Percentiles rank a stretch among this genome's conserved stretches.
Conservation (phyloP, 2,113 vertebrate species). For the Myotis yumanensis region DNA sequence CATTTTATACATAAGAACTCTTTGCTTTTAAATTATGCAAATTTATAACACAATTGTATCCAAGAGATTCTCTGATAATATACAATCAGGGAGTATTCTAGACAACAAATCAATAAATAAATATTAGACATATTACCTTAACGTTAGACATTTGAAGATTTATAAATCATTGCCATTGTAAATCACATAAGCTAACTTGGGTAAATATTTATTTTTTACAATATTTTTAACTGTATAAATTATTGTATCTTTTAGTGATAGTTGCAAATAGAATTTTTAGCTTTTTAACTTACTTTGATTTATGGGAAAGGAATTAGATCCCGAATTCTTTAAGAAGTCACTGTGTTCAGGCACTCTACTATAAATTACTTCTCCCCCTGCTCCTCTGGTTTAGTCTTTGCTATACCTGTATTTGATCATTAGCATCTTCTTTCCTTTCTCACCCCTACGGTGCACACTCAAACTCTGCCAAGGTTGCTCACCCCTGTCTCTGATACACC, state of each 20-base stretch:
- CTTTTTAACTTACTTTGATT: neutral
- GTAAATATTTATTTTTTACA: constrained; percentile 9
- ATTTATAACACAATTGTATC: neutral
- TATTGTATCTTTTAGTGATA: neutral
- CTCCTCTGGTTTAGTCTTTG: neutral
- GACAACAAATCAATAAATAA: constrained; percentile 2
- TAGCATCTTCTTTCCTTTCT: neutral
- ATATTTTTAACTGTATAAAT: neutral
- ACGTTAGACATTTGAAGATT: neutral
- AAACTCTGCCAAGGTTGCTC: neutral
- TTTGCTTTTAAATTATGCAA: neutral
- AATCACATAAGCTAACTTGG: neutral
- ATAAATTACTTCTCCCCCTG: neutral
- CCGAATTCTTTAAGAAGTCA: neutral
- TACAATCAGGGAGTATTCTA: neutral
- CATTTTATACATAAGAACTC: neutral
- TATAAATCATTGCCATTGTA: neutral
- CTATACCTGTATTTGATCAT: neutral
- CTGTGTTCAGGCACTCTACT: neutral
- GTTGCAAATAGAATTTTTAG: neutral
- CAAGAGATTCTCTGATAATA: neutral
- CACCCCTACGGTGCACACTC: neutral
- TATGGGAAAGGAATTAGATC: neutral
- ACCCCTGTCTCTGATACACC: neutral
- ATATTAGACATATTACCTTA: neutral